Evolutionary conservation across 2,113 vertebrate genomes (phyloP).

Genomic region (Thermophis baileyi): DNA sequence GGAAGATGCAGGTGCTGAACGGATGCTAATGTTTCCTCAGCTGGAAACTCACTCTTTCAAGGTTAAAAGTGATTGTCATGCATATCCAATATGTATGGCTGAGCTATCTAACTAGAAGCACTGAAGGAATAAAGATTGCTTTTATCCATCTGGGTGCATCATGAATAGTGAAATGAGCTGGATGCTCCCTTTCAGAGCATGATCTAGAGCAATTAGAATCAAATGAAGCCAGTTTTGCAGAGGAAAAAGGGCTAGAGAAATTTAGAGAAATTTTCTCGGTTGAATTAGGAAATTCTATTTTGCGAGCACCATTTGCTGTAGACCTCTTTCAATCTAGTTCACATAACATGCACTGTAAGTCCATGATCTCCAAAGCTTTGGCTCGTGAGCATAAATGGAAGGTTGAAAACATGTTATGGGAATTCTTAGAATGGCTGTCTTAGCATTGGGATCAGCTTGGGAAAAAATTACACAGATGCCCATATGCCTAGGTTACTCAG

Average conservation of each 20-base stretch:
- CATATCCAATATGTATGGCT: conserved; percentile 20
- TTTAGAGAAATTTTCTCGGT: neutral
- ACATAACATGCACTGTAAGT: neutral
- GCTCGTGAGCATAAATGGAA: neutral
- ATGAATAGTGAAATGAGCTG: conserved; percentile 45
- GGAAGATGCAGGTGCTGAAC: conserved; percentile 37
- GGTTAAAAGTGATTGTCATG: conserved; percentile 24
- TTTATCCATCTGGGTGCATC: conserved; percentile 33
- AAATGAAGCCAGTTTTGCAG: neutral
- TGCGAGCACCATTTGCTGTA: neutral
- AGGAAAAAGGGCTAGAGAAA: too few species aligned
- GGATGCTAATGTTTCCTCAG: conserved; percentile 35
- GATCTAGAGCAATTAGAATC: conserved; percentile 37
- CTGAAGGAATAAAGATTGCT: conserved; percentile 31
- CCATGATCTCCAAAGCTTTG: neutral
- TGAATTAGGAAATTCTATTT: neutral
- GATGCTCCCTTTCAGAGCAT: conserved; percentile 11
- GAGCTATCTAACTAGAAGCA: conserved; percentile 27
- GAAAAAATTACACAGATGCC: neutral
- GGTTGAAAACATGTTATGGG: neutral
- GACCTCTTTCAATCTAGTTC: neutral
- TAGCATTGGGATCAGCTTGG: neutral
- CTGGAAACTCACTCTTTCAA: conserved; percentile 41
- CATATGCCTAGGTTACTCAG: neutral
- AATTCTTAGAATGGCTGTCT: neutral